These are phyloP conservation scores for Lobophora halterata DNA, from an alignment of 2,888 invertebrate genomes.

Conservation along the genomic window DNA sequence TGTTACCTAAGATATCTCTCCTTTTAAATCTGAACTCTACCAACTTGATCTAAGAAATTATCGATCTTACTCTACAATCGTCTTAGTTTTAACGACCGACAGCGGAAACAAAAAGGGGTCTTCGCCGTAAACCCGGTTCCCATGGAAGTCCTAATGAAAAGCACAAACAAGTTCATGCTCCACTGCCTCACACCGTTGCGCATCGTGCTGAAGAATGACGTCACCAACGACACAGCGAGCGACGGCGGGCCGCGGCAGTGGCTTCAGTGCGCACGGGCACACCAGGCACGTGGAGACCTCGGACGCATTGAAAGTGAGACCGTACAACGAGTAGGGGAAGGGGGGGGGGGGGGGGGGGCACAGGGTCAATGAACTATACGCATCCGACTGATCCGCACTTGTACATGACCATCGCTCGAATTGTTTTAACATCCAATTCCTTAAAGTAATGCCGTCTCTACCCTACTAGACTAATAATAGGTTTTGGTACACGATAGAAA, in stretches of 20 bases:
- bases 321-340: constrained; percentile 47
- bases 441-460: constrained; percentile 43
- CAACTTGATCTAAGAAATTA: too few species aligned
- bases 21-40: too few species aligned
- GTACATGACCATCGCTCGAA: constrained; percentile 69
- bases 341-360: constrained; percentile 44
- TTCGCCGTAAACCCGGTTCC: constrained; percentile 51
- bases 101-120: too few species aligned
- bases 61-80: not conserved
- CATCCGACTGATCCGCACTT: constrained; percentile 76
- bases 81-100: constrained; percentile 4
- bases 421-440: constrained; percentile 68
- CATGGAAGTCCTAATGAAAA: constrained; percentile 63
- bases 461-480: constrained; percentile 42
- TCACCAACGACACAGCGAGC: constrained; percentile 49
- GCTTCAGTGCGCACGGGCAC: constrained; percentile 68
- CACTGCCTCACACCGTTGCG: constrained; percentile 52
- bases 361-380: constrained; percentile 68
- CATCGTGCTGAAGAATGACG: constrained; percentile 62
- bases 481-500: not conserved
- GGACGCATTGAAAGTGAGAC: constrained; percentile 77
- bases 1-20: too few species aligned
- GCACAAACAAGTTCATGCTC: constrained; percentile 63
- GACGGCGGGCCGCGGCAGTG: constrained; percentile 42
- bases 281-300: constrained; percentile 68